phyloP scores from a whole-genome alignment of 37 sponge, comb jelly and placozoan genomes.

The Crambe crambe region DNA sequence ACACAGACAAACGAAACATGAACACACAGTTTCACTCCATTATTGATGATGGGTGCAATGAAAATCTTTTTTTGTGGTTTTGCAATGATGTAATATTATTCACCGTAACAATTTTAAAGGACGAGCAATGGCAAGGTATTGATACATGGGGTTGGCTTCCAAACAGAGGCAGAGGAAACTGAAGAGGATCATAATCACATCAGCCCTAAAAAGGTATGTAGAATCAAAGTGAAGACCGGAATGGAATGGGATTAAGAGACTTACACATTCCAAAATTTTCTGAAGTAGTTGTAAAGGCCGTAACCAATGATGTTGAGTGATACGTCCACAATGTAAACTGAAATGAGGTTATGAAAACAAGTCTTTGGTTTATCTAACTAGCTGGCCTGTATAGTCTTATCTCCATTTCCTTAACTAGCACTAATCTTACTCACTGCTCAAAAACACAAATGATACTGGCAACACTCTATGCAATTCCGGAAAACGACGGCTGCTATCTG shows the following conservation, averaged over 20 bases:
- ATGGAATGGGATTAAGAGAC: too few species aligned
- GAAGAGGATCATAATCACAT: conserved; percentile 32
- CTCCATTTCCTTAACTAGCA: too few species aligned
- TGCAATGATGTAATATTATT: conserved; percentile 9
- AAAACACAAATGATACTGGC: conserved; percentile 32
- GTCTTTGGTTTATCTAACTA: too few species aligned
- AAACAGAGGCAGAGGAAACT: conserved; percentile 22
- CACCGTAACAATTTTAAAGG: conserved; percentile 52
- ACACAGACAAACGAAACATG: neutral
- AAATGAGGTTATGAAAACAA: neutral
- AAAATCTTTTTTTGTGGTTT: neutral
- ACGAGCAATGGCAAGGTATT: conserved; percentile 15
- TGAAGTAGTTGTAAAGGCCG: conserved; percentile 71
- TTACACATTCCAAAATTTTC: conserved; percentile 72
- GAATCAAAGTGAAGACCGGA: too few species aligned
- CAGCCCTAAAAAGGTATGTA: conserved; percentile 19
- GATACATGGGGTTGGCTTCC: conserved; percentile 4
- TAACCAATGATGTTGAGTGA: conserved; percentile 60
- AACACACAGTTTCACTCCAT: neutral
- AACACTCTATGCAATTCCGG: neutral
- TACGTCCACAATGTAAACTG: conserved; percentile 77
- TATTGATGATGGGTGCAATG: neutral
- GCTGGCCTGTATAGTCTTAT: too few species aligned
- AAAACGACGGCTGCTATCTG: neutral
- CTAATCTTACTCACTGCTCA: conserved; percentile 33